Percentiles rank a stretch among this genome's conserved stretches.
Conservation (phyloP, 1,140 invertebrate species). For the Panulirus ornatus region DNA sequence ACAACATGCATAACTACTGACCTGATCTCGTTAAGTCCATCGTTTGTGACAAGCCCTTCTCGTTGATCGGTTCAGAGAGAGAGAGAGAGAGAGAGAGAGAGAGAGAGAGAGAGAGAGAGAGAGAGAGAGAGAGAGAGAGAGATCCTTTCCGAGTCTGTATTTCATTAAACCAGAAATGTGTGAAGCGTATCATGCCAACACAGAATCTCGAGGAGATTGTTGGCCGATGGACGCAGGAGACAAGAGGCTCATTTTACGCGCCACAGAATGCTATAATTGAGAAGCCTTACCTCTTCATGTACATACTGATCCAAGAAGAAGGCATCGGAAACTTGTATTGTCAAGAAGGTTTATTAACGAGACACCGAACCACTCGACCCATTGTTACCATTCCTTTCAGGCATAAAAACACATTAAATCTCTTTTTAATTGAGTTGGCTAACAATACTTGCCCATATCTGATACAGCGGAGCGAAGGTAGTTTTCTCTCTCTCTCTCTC, state of each 20-base stretch:
- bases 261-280: too few species aligned
- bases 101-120: conserved; percentile 19
- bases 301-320: conserved; percentile 39
- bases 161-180: too few species aligned
- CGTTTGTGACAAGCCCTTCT: too few species aligned
- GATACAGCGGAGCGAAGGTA: background rate
- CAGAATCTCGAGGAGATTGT: too few species aligned
- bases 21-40: too few species aligned
- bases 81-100: conserved; percentile 16
- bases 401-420: conserved; percentile 58
- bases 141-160: background rate
- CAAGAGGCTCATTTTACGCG: too few species aligned
- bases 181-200: too few species aligned
- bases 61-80: too few species aligned
- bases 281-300: conserved; percentile 22
- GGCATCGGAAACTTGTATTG: conserved; percentile 3
- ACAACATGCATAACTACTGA: too few species aligned
- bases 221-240: too few species aligned
- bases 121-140: conserved; percentile 12
- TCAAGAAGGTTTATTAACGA: conserved; percentile 53
- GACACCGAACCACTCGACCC: conserved; percentile 1
- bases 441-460: conserved; percentile 36
- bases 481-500: background rate
- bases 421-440: conserved; percentile 56
- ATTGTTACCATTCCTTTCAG: conserved; percentile 41